Evolutionary conservation across 2,888 invertebrate species (phyloP).

Genomic region (Ochlodes sylvanus): DNA sequence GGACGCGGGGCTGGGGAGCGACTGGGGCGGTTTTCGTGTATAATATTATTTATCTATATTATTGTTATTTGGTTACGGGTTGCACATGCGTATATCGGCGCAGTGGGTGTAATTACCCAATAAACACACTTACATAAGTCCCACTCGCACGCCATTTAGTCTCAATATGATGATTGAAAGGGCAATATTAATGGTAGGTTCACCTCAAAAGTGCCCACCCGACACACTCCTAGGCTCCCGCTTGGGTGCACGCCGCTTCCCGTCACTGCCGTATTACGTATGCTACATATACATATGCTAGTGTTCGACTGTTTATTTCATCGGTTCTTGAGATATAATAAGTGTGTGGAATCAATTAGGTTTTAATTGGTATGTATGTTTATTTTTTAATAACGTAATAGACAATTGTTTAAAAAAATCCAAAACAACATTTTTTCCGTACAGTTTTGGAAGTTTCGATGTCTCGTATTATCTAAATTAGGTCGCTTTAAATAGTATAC

Average conservation of each 20-base stretch:
- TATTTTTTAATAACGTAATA: no score
- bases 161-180: constrained; percentile 19
- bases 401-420: no score
- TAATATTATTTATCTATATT: constrained; percentile 17
- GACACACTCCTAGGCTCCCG: constrained; percentile 4
- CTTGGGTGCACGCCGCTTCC: not conserved
- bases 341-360: no score
- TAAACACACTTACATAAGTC: constrained; percentile 16
- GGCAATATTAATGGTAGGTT: constrained; percentile 12
- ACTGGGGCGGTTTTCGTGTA: not conserved
- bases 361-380: no score
- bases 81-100: constrained; percentile 21
- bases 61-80: constrained; percentile 6
- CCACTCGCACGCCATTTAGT: constrained; percentile 8
- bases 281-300: no score
- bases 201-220: constrained; percentile 6
- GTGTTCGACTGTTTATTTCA: no score
- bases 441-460: no score
- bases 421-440: no score
- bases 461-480: no score
- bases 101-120: constrained; percentile 10
- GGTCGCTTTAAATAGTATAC: no score
- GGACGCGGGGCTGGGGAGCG: not conserved
- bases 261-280: not conserved
- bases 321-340: no score